These are phyloP conservation scores for Zaprionus gabonicus DNA, from an alignment of 1,140 invertebrate species.

Conservation along the genomic window DNA sequence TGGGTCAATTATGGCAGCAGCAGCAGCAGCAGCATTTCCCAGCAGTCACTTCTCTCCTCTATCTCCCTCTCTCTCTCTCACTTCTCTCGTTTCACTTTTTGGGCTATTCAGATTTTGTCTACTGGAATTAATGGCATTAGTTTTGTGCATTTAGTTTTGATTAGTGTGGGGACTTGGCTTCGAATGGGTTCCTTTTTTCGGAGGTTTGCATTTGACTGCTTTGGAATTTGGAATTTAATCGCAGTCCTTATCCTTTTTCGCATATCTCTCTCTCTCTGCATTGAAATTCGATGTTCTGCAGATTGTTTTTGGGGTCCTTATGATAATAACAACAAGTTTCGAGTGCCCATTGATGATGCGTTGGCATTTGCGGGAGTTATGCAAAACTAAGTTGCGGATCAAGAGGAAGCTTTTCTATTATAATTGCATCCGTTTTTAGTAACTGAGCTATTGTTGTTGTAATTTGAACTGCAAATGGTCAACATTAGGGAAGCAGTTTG, in stretches of 20 bases:
- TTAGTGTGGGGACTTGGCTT: conserved; percentile 56
- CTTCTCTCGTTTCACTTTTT: conserved; percentile 31
- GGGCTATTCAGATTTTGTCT: conserved; percentile 75
- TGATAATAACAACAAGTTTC: conserved; percentile 42
- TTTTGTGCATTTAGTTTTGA: conserved; percentile 82
- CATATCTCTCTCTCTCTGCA: conserved; percentile 3
- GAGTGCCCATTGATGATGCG: conserved; percentile 27
- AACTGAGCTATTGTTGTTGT: conserved; percentile 2
- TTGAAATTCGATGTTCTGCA: conserved; percentile 47
- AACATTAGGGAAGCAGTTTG: conserved; percentile 10
- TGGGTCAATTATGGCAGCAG: conserved; percentile 80
- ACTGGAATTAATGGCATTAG: conserved; percentile 82
- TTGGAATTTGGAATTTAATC: conserved; percentile 32
- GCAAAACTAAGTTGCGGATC: conserved; percentile 28
- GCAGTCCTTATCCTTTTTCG: conserved; percentile 14
- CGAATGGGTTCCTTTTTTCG: conserved; percentile 12
- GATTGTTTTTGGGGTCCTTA: conserved; percentile 41
- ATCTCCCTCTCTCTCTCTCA: not conserved
- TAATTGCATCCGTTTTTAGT: conserved; percentile 29
- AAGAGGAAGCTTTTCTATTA: conserved; percentile 32
- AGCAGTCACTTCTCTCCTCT: conserved; percentile 21
- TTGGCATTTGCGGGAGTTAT: conserved; percentile 36
- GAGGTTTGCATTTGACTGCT: conserved; percentile 61
- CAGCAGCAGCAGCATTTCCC: conserved; percentile 48
- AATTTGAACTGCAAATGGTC: not conserved